Conservation (phyloP, 2,797 vertebrate genomes). For the Enteromius unitaeniatus region DNA sequence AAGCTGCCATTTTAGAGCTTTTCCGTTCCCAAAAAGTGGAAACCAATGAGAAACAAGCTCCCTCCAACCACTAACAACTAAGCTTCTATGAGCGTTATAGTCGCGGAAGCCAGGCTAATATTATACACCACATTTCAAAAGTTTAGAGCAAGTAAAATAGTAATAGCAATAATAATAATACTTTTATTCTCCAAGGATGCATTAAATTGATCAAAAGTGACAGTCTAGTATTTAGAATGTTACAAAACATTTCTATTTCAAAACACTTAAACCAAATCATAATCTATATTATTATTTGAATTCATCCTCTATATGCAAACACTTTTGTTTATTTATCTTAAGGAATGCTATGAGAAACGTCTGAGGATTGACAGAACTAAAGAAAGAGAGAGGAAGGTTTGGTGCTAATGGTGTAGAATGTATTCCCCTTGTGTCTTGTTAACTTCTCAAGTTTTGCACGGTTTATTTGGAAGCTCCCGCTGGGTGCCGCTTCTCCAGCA, state of each 20-base stretch:
- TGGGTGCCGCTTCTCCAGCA: conserved; percentile 56
- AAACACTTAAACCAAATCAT: too few species aligned
- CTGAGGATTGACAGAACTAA: conserved; percentile 59
- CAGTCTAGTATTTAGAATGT: background rate
- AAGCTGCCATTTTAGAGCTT: too few species aligned
- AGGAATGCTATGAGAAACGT: background rate
- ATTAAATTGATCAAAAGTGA: background rate
- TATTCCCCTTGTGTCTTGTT: conserved; percentile 65
- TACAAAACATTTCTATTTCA: background rate
- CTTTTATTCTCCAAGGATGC: background rate
- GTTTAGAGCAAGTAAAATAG: background rate
- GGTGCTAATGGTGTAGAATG: conserved; percentile 49
- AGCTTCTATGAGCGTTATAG: too few species aligned
- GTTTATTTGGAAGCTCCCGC: conserved; percentile 60
- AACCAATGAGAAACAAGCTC: too few species aligned
- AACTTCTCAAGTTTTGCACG: conserved; percentile 64
- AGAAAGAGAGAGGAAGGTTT: conserved; percentile 53
- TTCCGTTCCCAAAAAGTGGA: too few species aligned
- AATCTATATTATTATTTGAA: background rate
- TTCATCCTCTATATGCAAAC: background rate
- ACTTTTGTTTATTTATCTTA: conserved; percentile 1
- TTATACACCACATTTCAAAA: background rate
- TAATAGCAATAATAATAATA: background rate
- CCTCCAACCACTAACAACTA: too few species aligned
- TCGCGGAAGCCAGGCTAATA: too few species aligned